Percentiles rank a stretch among this genome's conserved stretches.
These are phyloP conservation scores for Hemitrygon akajei DNA, from an alignment of 2,797 vertebrate species.

Conservation along the genomic window DNA sequence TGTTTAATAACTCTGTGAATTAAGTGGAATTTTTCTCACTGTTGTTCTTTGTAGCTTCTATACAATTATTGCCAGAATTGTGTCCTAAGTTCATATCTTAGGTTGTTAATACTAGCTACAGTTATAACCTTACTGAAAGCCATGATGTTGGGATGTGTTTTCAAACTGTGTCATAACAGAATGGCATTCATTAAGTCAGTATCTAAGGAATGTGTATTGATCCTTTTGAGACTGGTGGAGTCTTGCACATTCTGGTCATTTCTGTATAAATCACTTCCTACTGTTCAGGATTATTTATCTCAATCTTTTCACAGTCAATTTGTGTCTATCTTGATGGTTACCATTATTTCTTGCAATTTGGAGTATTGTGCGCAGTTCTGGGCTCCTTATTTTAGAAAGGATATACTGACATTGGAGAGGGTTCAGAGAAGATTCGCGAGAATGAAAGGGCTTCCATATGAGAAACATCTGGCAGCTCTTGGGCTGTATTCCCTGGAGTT, in stretches of 20 bases:
- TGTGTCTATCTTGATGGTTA: background rate
- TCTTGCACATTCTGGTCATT: background rate
- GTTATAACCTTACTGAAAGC: background rate
- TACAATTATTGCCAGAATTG: background rate
- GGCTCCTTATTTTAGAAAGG: too few relatives aligned
- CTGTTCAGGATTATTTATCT: background rate
- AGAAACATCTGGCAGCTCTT: too few relatives aligned
- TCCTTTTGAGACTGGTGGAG: background rate
- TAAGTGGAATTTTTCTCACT: background rate
- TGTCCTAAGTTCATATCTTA: background rate
- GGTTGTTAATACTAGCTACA: background rate
- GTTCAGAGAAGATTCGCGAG: too few relatives aligned
- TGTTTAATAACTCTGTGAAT: too few relatives aligned
- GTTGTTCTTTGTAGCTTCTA: background rate
- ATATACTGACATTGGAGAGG: too few relatives aligned
- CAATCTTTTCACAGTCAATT: background rate
- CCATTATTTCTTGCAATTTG: background rate
- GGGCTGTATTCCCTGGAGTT: too few relatives aligned
- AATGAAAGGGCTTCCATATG: too few relatives aligned
- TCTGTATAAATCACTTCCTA: background rate
- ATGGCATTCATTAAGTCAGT: background rate
- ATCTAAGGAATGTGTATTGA: background rate
- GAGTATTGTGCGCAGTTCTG: too few relatives aligned
- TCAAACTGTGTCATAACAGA: background rate
- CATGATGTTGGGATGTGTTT: background rate